Percentiles rank a stretch among this genome's conserved stretches.
phyloP scores from a whole-genome alignment of 1,140 invertebrate species.

The Drosophila miranda region DNA sequence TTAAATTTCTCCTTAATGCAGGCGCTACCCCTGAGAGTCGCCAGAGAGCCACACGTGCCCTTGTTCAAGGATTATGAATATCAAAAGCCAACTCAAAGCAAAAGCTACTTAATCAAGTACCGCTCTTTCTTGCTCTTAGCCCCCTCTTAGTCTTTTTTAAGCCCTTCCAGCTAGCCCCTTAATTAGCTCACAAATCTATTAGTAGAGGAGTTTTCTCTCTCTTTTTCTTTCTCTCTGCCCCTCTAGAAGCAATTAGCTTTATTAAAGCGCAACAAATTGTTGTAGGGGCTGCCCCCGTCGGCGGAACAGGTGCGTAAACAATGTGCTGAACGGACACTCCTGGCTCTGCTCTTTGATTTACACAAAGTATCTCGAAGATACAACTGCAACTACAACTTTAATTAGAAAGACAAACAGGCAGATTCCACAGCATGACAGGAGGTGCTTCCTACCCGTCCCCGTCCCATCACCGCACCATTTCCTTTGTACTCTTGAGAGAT shows the following conservation, averaged over 20 bases:
- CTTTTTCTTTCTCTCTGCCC: not conserved
- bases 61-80: too few species aligned
- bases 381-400: conserved; percentile 66
- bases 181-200: conserved; percentile 38
- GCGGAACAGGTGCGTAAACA: conserved; percentile 30
- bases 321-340: conserved; percentile 9
- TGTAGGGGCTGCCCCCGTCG: not conserved
- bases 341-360: conserved; percentile 60
- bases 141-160: not conserved
- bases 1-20: too few species aligned
- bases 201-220: not conserved
- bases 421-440: conserved; percentile 22
- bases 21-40: too few species aligned
- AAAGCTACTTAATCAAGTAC: too few species aligned
- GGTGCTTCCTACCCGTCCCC: not conserved
- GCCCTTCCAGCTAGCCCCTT: not conserved
- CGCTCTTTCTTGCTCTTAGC: not conserved
- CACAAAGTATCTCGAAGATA: conserved; percentile 72
- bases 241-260: conserved; percentile 61
- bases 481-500: not conserved
- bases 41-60: too few species aligned
- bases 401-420: conserved; percentile 72
- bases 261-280: conserved; percentile 57
- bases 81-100: too few species aligned
- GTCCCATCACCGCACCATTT: conserved; percentile 9